Evolutionary conservation across 2,888 invertebrate genomes (phyloP), one percentile per base, ranked within the genome.

Genomic region (Zeuzera pyrina): DNA sequence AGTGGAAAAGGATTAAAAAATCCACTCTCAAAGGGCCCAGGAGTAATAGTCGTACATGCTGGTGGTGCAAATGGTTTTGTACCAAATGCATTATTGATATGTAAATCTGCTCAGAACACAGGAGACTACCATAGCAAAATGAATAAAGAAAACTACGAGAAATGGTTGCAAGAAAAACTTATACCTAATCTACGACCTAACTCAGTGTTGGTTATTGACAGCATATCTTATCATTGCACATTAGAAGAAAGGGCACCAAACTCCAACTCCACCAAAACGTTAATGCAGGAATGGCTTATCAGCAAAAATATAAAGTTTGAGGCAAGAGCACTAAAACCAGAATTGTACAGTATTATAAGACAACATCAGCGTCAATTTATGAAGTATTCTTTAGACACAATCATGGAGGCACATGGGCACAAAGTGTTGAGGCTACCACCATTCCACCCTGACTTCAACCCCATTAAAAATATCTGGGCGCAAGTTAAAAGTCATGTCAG

Each of bases 171-270:
- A 30, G 28, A 27, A 13, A 27, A 31, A 27, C 23, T 30, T 4
- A 34, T 34, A 12, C 34, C 34, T 22, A 34, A 31, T 16, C 25
- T 34, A 10, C 34, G 28, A 31, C 30, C 30, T 16, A 34, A 31
- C 12, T 34, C 34, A 23, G 34, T 34, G 15, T 34, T 34, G 19
- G 26, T 30, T 11, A 15, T 30, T 23, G 34, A 34, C 21, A 30
- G 27, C 15, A 30, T 26, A 5, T 19, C 19, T 12, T 33, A 33
- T 13, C 34, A 34, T 10, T 30, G 28, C 25, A 34, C 29, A 11
- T 26, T 34, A 25, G 29, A 26, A 14, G 34, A 34, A 12, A 24
- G 25, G 13, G 29, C 30, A 26, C 34, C 29, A 10, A 29, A 16
- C 25, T 13, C 10, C n/a, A 34, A 34, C 19, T 34, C 30, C 12